Conservation (phyloP, 2,113 vertebrate genomes). For the Pachycephala philippinensis region DNA sequence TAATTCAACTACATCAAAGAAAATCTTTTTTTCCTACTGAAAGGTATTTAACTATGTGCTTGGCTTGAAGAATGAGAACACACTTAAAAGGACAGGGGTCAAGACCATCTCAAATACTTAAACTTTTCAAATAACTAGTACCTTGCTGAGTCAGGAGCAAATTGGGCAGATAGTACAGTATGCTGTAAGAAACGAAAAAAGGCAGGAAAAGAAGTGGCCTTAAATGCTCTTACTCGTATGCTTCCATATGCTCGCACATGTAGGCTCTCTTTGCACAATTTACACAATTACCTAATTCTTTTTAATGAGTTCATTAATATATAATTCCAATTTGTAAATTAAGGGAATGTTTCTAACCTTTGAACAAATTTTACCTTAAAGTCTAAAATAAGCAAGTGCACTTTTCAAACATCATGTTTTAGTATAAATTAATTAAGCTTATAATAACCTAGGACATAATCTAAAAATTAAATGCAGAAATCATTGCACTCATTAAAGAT, state of each 20-base stretch:
- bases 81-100: background rate
- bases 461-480: slow-evolving; percentile 11
- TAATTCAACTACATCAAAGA: slow-evolving; percentile 23
- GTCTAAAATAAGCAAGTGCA: background rate
- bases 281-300: background rate
- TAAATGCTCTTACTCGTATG: background rate
- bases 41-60: background rate
- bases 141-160: background rate
- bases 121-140: background rate
- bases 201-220: background rate
- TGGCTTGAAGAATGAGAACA: background rate
- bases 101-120: background rate
- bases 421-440: background rate
- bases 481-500: slow-evolving; percentile 45
- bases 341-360: background rate
- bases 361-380: background rate
- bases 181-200: background rate
- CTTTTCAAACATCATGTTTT: background rate
- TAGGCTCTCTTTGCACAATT: background rate
- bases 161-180: background rate
- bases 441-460: background rate
- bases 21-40: background rate
- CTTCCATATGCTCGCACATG: background rate
- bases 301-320: background rate
- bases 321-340: background rate